These are phyloP conservation scores for Vicugna pacos DNA, from an alignment of 2,113 vertebrate species.

Conservation along the genomic window DNA sequence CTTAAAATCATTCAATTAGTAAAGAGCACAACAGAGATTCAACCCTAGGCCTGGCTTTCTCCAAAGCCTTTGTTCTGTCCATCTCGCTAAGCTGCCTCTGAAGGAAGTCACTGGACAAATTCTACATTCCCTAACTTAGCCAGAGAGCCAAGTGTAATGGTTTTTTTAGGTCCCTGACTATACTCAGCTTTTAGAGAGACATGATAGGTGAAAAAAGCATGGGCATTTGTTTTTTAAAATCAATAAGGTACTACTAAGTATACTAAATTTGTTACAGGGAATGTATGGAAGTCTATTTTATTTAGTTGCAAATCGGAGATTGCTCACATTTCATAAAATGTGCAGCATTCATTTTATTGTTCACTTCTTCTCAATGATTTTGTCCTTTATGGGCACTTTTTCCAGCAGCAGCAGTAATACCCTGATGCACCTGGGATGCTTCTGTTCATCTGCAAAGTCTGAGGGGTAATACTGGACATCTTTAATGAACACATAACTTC, in stretches of 20 bases:
- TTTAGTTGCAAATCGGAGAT: background rate
- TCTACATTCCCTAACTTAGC: background rate
- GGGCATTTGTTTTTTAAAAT: constrained; percentile 43
- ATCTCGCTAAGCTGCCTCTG: background rate
- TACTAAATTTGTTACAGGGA: background rate
- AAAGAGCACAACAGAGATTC: background rate
- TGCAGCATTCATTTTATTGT: background rate
- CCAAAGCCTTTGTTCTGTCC: background rate
- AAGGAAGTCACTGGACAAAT: background rate
- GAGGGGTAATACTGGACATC: background rate
- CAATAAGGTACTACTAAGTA: background rate
- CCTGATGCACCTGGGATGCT: background rate
- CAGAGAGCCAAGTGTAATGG: background rate
- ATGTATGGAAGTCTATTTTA: background rate
- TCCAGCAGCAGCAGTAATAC: background rate
- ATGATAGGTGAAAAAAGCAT: background rate
- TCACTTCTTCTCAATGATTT: background rate
- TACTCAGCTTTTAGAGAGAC: background rate
- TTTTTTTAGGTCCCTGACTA: background rate
- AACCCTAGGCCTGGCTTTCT: background rate
- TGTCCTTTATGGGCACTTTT: background rate
- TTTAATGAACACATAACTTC: background rate
- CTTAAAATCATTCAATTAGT: background rate
- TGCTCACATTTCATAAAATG: background rate
- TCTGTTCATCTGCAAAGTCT: background rate